Percentiles rank a stretch among this genome's conserved stretches.
phyloP scores from a whole-genome alignment of 2,797 vertebrate genomes.

The Otolemur crassicaudatus region DNA sequence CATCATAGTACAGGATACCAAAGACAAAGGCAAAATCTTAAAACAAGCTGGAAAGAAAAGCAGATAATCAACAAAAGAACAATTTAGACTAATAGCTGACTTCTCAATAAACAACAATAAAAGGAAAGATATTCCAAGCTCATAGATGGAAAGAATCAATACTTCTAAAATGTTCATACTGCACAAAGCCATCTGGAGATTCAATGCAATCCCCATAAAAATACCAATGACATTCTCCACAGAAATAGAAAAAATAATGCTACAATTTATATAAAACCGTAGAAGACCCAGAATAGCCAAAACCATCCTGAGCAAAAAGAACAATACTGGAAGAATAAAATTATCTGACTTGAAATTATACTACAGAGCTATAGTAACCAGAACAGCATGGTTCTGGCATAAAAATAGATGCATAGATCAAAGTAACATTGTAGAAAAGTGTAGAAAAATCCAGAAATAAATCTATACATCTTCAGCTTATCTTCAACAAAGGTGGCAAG shows the following conservation, averaged over 20 bases:
- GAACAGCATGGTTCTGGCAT: background rate
- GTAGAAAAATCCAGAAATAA: background rate
- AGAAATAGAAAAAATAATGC: background rate
- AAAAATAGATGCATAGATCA: background rate
- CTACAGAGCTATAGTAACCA: background rate
- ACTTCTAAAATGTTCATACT: no score
- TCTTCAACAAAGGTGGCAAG: background rate
- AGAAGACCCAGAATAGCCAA: background rate
- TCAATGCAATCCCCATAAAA: background rate
- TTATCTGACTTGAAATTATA: background rate
- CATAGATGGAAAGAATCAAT: no score
- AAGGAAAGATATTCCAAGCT: no score
- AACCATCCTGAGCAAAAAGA: background rate
- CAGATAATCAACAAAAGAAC: background rate
- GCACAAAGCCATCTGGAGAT: background rate
- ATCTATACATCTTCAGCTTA: background rate
- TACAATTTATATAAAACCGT: background rate
- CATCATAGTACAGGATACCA: background rate
- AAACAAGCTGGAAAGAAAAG: conserved; percentile 26
- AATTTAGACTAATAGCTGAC: background rate
- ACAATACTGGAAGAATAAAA: background rate
- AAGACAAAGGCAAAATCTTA: conserved; percentile 34
- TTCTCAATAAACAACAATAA: background rate
- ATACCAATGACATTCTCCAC: background rate
- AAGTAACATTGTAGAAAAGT: background rate